These are phyloP conservation scores for Aelia acuminata DNA, from an alignment of 2,888 invertebrate genomes.

Conservation along the genomic window DNA sequence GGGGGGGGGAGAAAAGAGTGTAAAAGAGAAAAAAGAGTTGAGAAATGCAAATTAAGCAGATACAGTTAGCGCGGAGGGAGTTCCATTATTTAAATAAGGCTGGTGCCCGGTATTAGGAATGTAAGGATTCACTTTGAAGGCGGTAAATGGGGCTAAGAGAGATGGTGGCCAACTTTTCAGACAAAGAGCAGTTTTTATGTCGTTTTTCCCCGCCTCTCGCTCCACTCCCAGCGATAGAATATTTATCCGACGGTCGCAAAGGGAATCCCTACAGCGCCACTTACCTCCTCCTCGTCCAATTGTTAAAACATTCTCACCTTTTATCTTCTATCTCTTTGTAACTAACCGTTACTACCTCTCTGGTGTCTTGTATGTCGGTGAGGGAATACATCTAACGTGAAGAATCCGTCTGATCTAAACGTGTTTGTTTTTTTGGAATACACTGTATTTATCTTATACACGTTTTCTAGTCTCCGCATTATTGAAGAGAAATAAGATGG, in stretches of 20 bases:
- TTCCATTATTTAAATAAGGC: conserved; percentile 59
- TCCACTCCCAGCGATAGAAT: conserved; percentile 48
- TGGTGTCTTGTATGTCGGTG: neutral
- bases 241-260: conserved; percentile 55
- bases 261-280: conserved; percentile 50
- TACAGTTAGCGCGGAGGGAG: conserved; percentile 41
- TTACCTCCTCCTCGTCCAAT: conserved; percentile 48
- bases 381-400: neutral
- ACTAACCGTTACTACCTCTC: neutral
- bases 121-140: conserved; percentile 55
- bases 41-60: conserved; percentile 41
- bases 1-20: conserved; percentile 20
- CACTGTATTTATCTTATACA: too few species aligned
- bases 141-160: conserved; percentile 58
- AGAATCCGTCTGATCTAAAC: neutral
- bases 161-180: conserved; percentile 58
- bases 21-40: conserved; percentile 33
- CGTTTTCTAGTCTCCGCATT: too few species aligned
- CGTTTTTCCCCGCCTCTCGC: conserved; percentile 47
- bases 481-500: too few species aligned
- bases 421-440: neutral
- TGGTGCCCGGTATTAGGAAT: conserved; percentile 37
- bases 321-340: conserved; percentile 39
- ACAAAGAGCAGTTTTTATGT: conserved; percentile 60
- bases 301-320: conserved; percentile 48